Conservation (phyloP, 2,888 invertebrate species). For the Leptogaster cylindrica region DNA sequence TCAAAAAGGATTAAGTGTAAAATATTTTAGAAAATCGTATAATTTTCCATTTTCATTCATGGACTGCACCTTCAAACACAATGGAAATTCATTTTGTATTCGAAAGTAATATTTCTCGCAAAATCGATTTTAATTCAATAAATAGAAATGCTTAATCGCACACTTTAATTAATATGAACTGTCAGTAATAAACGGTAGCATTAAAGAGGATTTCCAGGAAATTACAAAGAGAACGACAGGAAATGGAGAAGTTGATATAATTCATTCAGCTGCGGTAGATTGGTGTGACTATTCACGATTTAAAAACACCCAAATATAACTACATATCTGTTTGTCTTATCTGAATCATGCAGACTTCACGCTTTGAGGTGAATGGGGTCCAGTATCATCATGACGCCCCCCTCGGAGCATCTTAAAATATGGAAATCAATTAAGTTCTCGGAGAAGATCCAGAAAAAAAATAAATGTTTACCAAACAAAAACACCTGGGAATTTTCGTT, state of each 20-base stretch:
- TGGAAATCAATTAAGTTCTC: slow-evolving; percentile 39
- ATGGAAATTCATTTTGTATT: no score
- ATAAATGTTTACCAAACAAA: slow-evolving; percentile 42
- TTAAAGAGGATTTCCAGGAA: slow-evolving; percentile 36
- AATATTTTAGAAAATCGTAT: no score
- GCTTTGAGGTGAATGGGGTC: slow-evolving; percentile 6
- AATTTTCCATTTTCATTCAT: no score
- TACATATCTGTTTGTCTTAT: slow-evolving; percentile 21
- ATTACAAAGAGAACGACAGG: slow-evolving; percentile 23
- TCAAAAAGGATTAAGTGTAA: no score
- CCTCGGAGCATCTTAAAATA: slow-evolving; percentile 35
- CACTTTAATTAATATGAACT: slow-evolving; percentile 17
- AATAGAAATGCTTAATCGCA: no score
- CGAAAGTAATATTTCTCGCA: no score
- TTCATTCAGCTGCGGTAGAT: slow-evolving; percentile 27
- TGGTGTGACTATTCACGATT: background rate
- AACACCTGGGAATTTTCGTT: slow-evolving; percentile 38
- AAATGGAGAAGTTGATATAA: slow-evolving; percentile 22
- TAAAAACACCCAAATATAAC: background rate
- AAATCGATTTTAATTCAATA: background rate
- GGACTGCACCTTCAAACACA: no score
- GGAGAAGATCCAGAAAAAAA: slow-evolving; percentile 24
- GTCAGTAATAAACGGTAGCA: slow-evolving; percentile 38
- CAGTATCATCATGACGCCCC: slow-evolving; percentile 26
- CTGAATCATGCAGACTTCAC: slow-evolving; percentile 34